Evolutionary conservation across 2,888 invertebrate genomes (phyloP).

Genomic region (Leistus spinibarbis): DNA sequence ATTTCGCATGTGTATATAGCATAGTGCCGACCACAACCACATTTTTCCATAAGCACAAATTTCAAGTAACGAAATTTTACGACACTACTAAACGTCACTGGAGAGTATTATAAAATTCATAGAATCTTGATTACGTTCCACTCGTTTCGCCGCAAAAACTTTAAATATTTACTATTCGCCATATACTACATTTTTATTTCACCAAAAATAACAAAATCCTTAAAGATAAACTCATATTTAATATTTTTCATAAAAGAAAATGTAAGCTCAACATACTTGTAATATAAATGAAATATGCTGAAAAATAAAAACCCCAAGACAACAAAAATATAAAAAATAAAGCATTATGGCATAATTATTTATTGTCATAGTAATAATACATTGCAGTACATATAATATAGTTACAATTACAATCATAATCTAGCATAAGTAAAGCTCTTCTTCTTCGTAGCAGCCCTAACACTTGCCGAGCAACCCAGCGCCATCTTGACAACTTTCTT

Average conservation of each 20-base stretch:
- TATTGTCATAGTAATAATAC: too few relatives aligned
- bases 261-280: too few relatives aligned
- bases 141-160: constrained; percentile 11
- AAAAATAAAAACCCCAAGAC: too few relatives aligned
- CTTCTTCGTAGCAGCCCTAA: too few relatives aligned
- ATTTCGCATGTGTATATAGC: neutral
- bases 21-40: neutral
- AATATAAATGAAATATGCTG: too few relatives aligned
- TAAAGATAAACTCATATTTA: constrained; percentile 14
- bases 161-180: constrained; percentile 31
- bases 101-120: constrained; percentile 37
- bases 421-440: too few relatives aligned
- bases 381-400: too few relatives aligned
- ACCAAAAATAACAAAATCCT: constrained; percentile 1
- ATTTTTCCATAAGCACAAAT: constrained; percentile 32
- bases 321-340: too few relatives aligned
- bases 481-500: too few relatives aligned
- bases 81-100: constrained; percentile 29
- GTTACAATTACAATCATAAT: too few relatives aligned
- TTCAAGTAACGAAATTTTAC: constrained; percentile 29
- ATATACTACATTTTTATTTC: constrained; percentile 29
- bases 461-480: too few relatives aligned
- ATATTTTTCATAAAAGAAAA: neutral
- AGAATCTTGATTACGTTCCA: constrained; percentile 26
- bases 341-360: too few relatives aligned